Base-by-base conservation (phyloP, 2,888 invertebrate genomes). In the Epistrophe eligans region DNA sequence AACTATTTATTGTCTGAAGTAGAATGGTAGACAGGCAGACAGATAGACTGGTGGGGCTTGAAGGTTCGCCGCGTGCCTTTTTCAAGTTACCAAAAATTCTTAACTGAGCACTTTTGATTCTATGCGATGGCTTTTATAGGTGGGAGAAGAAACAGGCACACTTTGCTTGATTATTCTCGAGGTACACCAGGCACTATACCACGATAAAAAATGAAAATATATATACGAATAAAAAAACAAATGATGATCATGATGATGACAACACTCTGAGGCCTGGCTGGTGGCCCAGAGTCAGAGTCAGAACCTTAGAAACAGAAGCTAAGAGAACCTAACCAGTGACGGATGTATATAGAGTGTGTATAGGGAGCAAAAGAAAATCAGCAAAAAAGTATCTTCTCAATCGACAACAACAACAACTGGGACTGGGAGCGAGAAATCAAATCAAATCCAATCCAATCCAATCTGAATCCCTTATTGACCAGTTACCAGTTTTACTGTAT, bases 51-150 rank as follows among this genome's bases (percentile, higher is more conserved):
- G 48, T 43, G 55, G 52, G 52, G 70, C 55, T 70, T 83, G 76
- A 79, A 67, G 71, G 82, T 82, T 57, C 50, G 71, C 76, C 72
- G 71, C 72, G 87, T 67, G 67, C 82, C 83, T 83, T 88, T 88
- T 89, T 79, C 88, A 88, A 88, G 80, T 88, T 89, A 88, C 88
- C 88, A 89, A 88, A 88, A 88, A 89, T 89, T 89, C 88, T 89
- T 88, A 88, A 90, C 89, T 90, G 89, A 89, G 84, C 83, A 83
- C 79, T 88, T 72, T 88, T 81, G 77, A 55, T 84, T 89, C 84
- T 87, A 85, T 85, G 85, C 89, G 66, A 80, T 76, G 85, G 89
- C 89, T 90, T 90, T 89, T 90, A 90, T 90, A 90, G 88, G 89
- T 83, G 88, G 64, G 82, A 87, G 76, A 73, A 79, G 50, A 62